phyloP scores from a whole-genome alignment of 2,797 vertebrate species.

The Poecile montanus region DNA sequence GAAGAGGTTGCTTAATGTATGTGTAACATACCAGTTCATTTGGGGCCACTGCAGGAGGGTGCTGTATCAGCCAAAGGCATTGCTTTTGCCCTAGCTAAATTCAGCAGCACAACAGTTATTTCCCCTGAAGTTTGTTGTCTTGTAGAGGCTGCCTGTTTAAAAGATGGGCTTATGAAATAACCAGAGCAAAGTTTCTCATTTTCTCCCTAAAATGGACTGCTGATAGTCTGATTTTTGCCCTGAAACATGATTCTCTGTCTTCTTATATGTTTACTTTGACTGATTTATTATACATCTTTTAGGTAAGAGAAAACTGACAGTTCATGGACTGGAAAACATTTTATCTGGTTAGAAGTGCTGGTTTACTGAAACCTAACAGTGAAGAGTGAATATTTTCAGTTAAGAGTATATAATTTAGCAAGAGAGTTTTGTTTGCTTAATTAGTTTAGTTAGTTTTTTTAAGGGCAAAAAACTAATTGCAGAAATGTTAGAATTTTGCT shows the following conservation, averaged over 20 bases:
- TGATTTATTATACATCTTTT: neutral
- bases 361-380: neutral
- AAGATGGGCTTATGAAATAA: neutral
- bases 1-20: neutral
- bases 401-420: neutral
- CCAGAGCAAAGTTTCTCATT: neutral
- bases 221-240: neutral
- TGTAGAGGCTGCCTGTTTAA: neutral
- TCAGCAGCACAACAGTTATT: neutral
- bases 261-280: neutral
- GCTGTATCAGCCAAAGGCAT: neutral
- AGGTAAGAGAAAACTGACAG: neutral
- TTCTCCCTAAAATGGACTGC: rapidly evolving
- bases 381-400: neutral
- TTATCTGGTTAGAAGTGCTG: neutral
- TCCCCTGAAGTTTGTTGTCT: neutral
- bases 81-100: neutral
- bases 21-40: neutral
- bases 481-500: neutral
- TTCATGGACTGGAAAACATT: neutral
- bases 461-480: neutral
- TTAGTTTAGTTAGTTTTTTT: neutral
- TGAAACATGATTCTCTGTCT: neutral
- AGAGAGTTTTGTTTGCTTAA: rapidly evolving
- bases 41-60: neutral